phyloP scores from a whole-genome alignment of 2,797 vertebrate genomes.

The Australoheros facetus region DNA sequence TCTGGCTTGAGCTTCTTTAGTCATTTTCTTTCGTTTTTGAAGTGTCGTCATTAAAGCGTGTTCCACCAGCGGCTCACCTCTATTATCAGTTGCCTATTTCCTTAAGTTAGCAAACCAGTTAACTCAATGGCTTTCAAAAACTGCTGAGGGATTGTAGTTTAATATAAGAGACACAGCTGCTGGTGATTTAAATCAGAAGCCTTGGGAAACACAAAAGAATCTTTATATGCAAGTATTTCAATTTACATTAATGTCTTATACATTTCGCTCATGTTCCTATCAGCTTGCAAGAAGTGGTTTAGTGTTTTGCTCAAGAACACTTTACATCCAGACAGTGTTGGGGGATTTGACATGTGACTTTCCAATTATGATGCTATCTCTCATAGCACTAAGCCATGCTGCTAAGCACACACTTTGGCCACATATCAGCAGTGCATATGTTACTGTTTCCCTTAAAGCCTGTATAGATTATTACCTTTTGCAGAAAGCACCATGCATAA shows the following conservation, averaged over 20 bases:
- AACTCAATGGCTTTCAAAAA: neutral
- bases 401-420: constrained; percentile 43
- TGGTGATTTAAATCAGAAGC: constrained; percentile 30
- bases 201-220: constrained; percentile 15
- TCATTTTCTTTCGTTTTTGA: neutral
- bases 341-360: constrained; percentile 39
- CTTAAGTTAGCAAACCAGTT: neutral
- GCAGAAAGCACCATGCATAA: constrained; percentile 51
- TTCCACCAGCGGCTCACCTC: neutral
- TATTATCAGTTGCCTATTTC: neutral
- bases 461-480: constrained; percentile 62
- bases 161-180: constrained; percentile 1
- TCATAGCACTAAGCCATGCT: constrained; percentile 6
- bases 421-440: constrained; percentile 43
- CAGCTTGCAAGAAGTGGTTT: constrained; percentile 1
- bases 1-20: neutral
- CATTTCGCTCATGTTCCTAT: constrained; percentile 32
- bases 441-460: constrained; percentile 54
- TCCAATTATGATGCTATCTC: constrained; percentile 65
- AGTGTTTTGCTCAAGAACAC: constrained; percentile 30
- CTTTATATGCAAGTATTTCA: constrained; percentile 10
- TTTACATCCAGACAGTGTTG: constrained; percentile 13
- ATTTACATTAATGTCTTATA: constrained; percentile 46
- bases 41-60: neutral
- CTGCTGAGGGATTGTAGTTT: constrained; percentile 14